Percentiles rank a stretch among this genome's conserved stretches.
Evolutionary conservation across 1,140 invertebrate genomes (phyloP).

Genomic region (Colletes latitarsis): DNA sequence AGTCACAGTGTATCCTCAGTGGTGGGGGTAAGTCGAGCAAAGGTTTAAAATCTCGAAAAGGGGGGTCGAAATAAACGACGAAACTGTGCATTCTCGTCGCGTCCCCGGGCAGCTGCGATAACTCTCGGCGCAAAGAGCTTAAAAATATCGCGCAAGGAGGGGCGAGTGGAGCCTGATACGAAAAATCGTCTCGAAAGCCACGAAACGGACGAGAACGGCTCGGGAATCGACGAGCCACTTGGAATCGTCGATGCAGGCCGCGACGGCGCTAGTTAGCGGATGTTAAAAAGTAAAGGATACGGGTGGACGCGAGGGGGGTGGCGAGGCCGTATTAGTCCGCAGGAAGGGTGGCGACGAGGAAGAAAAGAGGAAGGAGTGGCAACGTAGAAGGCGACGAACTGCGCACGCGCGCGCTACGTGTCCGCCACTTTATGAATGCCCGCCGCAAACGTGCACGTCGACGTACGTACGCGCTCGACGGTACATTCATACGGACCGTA

Average conservation of each 20-base stretch:
- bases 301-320: conserved; percentile 32
- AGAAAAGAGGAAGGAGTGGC: conserved; percentile 56
- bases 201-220: no score
- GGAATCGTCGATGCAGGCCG: conserved; percentile 21
- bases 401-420: conserved; percentile 69
- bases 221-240: conserved; percentile 7
- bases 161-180: no score
- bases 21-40: no score
- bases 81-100: no score
- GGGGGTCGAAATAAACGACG: no score
- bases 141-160: conserved; percentile 5
- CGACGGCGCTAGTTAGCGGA: conserved; percentile 33
- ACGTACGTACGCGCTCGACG: conserved; percentile 55
- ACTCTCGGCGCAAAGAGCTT: neutral
- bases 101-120: no score
- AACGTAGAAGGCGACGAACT: conserved; percentile 48
- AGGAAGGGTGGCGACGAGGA: conserved; percentile 53
- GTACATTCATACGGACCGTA: conserved; percentile 63
- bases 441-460: conserved; percentile 56
- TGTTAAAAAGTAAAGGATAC: conserved; percentile 41
- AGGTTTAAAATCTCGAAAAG: no score
- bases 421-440: conserved; percentile 75
- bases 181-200: no score
- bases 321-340: conserved; percentile 34
- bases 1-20: no score